Conservation (phyloP, 2,888 invertebrate genomes). For the Thysanoteuthis rhombus region DNA sequence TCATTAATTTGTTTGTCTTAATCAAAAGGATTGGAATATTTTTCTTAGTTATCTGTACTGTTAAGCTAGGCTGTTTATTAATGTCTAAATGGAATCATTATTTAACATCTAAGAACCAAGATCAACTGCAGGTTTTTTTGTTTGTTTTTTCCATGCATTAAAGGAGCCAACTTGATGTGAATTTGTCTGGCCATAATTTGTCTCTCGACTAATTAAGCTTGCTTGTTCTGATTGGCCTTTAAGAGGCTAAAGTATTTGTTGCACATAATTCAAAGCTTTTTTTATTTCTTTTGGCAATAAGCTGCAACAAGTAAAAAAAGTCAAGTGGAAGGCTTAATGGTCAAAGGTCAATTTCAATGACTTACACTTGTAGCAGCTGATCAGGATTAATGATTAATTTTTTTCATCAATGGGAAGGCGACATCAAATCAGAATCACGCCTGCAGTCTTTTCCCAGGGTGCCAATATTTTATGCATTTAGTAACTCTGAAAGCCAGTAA, state of each 20-base stretch:
- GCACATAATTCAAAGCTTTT: neutral
- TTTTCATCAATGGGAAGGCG: no score
- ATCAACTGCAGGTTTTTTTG: no score
- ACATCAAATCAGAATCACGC: no score
- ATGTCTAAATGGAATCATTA: no score
- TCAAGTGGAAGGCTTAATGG: neutral
- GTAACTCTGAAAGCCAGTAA: no score
- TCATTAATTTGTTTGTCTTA: no score
- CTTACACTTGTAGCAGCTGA: neutral
- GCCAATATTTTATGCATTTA: no score
- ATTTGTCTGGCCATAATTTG: neutral
- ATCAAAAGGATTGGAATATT: no score
- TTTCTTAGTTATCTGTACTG: no score
- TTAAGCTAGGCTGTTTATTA: no score
- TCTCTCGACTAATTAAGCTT: neutral
- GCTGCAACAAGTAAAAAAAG: neutral
- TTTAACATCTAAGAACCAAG: no score
- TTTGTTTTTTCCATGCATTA: neutral
- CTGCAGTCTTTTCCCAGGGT: no score
- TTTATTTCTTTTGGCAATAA: neutral
- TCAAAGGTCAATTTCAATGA: neutral
- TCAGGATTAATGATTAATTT: neutral
- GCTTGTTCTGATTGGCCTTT: neutral
- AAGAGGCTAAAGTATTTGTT: neutral
- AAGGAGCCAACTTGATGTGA: neutral